Evolutionary conservation across 2,113 vertebrate genomes (phyloP), one percentile per base, ranked within the genome.

Genomic region (Eurypyga helias): DNA sequence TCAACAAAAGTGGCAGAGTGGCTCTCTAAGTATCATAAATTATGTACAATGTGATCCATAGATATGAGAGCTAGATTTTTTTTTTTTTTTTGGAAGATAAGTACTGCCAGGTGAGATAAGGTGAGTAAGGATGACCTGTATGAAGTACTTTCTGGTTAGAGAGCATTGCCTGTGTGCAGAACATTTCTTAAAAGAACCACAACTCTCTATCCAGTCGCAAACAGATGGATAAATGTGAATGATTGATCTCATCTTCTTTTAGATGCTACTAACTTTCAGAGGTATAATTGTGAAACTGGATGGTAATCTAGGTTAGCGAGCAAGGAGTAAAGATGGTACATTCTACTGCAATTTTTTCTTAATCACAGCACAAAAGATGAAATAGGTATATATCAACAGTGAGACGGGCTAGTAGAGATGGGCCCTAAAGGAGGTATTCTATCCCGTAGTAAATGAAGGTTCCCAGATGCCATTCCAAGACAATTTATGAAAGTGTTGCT

Each of bases 351-450:
- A 29, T 54, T 88, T 87, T 41, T 58, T 73, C 51, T 67, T 67
- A 25, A 67, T 36, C 52, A 58, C 28, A 28, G 2, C 26, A 51
- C 46, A 31, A 13, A 78, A 78, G 51, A 51, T 14, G 5, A 25
- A 71, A 57, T 8, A 67, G 14, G 5, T 66, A 17, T 66, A 17
- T 19, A 61, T 33, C 19, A 79, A 33, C 16, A 84, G 23, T 3
- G 4, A 76, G 38, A 83, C 77, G 21, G 11, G 28, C 2, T 3
- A 49, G 26, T 58, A 76, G 31, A 46, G 26, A 54, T 29, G 11
- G 19, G 15, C 19, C 3, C 0, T 65, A 57, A 80, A 60, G 29
- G 36, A 7, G 17, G 26, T 25, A 20, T 20, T 28, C 0, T 0
- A 52, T 13, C n/a, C 28, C 41, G 8, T 4, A 54, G 52, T 21